phyloP scores from a whole-genome alignment of 2,888 invertebrate genomes.

The Agrotis puta region DNA sequence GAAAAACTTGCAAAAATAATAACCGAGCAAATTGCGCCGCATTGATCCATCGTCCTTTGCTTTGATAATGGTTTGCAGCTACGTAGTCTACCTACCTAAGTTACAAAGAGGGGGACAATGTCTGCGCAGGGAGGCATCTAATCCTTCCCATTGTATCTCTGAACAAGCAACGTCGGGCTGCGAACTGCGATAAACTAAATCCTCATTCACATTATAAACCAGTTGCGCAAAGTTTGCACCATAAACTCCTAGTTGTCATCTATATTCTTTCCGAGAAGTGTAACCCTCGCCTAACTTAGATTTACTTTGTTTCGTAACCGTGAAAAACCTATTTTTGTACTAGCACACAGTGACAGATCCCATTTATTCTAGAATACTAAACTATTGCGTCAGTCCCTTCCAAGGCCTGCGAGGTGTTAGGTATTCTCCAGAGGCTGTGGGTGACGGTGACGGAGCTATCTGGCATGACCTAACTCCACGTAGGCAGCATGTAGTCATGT shows the following conservation, averaged over 20 bases:
- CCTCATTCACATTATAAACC: constrained; percentile 29
- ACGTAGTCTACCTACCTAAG: constrained; percentile 2
- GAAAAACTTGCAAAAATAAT: constrained; percentile 30
- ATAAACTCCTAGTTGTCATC: constrained; percentile 5
- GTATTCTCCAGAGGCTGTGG: constrained; percentile 60
- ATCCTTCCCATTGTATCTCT: constrained; percentile 13
- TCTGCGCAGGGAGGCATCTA: constrained; percentile 19
- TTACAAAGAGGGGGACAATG: constrained; percentile 4
- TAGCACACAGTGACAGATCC: constrained; percentile 10
- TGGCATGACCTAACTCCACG: constrained; percentile 63
- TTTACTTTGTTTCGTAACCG: constrained; percentile 15
- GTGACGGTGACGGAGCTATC: constrained; percentile 55
- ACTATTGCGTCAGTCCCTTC: constrained; percentile 60
- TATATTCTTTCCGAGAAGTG: constrained; percentile 20
- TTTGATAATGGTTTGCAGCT: background rate
- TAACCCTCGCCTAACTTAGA: constrained; percentile 6
- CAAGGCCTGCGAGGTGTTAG: constrained; percentile 52
- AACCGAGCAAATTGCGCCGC: background rate
- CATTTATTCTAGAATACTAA: constrained; percentile 56
- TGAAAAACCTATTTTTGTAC: constrained; percentile 24
- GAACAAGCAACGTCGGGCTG: constrained; percentile 20
- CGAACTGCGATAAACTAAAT: constrained; percentile 27
- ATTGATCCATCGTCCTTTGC: constrained; percentile 2
- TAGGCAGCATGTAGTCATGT: constrained; percentile 59
- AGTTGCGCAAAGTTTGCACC: constrained; percentile 5